Evolutionary conservation across 1,140 invertebrate species (phyloP).

Genomic region (Papilio glaucus): DNA sequence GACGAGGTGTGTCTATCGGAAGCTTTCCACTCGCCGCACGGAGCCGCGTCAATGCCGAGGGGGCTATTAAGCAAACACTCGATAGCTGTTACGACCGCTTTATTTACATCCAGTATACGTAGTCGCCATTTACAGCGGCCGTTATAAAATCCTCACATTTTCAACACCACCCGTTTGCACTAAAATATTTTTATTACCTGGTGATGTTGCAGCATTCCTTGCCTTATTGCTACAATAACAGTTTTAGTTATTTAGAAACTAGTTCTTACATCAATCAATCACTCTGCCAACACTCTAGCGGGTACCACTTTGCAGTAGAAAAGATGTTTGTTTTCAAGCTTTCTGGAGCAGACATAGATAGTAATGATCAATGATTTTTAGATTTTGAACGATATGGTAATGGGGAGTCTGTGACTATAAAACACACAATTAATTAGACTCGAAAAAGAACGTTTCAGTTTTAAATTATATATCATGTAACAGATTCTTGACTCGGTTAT

Average conservation of each 20-base stretch:
- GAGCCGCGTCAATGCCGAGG: conserved; percentile 67
- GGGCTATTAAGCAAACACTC: conserved; percentile 57
- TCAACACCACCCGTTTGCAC: background rate
- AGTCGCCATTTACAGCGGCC: conserved; percentile 45
- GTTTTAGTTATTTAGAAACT: background rate
- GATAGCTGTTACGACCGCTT: conserved; percentile 22
- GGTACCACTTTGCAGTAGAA: too few relatives aligned
- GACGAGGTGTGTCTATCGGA: conserved; percentile 68
- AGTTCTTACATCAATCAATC: background rate
- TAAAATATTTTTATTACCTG: conserved; percentile 14
- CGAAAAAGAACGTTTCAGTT: too few relatives aligned
- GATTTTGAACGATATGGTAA: too few relatives aligned
- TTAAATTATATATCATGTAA: too few relatives aligned
- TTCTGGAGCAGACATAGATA: too few relatives aligned
- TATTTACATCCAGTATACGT: conserved; percentile 65
- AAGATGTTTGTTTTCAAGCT: too few relatives aligned
- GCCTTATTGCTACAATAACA: background rate
- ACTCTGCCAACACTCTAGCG: background rate
- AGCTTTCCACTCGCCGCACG: conserved; percentile 75
- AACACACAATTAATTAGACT: too few relatives aligned
- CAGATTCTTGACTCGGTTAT: too few relatives aligned
- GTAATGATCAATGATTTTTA: too few relatives aligned
- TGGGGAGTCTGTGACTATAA: too few relatives aligned
- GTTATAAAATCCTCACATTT: conserved; percentile 23
- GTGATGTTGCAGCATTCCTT: conserved; percentile 11